Evolutionary conservation across 2,888 invertebrate genomes (phyloP).

Genomic region (Pherbina coryleti): DNA sequence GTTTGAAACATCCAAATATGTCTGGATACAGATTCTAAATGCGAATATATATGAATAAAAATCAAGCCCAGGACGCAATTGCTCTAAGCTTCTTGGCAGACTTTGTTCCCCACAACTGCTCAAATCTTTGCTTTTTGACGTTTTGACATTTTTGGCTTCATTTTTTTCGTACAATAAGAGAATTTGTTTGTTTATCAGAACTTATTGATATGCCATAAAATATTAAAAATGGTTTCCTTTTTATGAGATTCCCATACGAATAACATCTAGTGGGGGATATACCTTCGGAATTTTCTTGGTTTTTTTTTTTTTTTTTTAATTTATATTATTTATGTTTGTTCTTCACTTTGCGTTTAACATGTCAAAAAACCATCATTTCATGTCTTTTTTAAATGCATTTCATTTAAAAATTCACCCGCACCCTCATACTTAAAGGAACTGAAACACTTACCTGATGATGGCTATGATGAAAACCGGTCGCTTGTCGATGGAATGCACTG

Average conservation of each 20-base stretch:
- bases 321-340: not conserved
- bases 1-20: constrained; percentile 6
- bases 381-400: constrained; percentile 6
- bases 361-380: constrained; percentile 16
- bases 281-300: not conserved
- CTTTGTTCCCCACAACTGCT: not conserved
- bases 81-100: not conserved
- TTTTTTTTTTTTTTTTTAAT: not conserved
- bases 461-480: constrained; percentile 64
- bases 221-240: constrained; percentile 25
- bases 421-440: not conserved
- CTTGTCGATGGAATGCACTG: constrained; percentile 66
- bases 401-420: not conserved
- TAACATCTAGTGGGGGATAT: too few relatives aligned
- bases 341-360: not conserved
- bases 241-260: not conserved
- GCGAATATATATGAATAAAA: not conserved
- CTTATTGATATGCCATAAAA: not conserved
- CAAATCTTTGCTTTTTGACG: not conserved
- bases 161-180: constrained; percentile 14
- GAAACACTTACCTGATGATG: constrained; percentile 60
- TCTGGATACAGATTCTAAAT: not conserved
- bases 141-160: not conserved
- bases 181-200: not conserved
- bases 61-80: not conserved